Evolutionary conservation across 2,113 vertebrate species (phyloP).

Genomic region (human (Homo sapiens)): GRCh38 chr11:30578501-30579000

Average conservation of each 20-base stretch:
- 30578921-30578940: not conserved
- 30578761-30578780: not conserved
- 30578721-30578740: not conserved
- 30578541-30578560: not conserved
- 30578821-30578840: not conserved
- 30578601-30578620: not conserved
- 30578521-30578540: not conserved
- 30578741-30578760: not conserved
- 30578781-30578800: not conserved
- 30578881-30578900: not conserved
- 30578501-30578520: not conserved
- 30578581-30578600: not conserved
- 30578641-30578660: not conserved
- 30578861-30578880: not conserved
- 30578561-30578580: not conserved
- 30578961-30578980: not conserved
- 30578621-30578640: slow-evolving; percentile 32
- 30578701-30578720: not conserved
- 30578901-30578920: not conserved
- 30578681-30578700: slow-evolving; percentile 5
- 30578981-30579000: not conserved
- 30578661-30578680: not conserved
- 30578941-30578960: not conserved
- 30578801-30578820: slow-evolving; percentile 8
- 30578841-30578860: not conserved